Conservation (phyloP, 2,113 vertebrate genomes). For the Ammospiza caudacuta region DNA sequence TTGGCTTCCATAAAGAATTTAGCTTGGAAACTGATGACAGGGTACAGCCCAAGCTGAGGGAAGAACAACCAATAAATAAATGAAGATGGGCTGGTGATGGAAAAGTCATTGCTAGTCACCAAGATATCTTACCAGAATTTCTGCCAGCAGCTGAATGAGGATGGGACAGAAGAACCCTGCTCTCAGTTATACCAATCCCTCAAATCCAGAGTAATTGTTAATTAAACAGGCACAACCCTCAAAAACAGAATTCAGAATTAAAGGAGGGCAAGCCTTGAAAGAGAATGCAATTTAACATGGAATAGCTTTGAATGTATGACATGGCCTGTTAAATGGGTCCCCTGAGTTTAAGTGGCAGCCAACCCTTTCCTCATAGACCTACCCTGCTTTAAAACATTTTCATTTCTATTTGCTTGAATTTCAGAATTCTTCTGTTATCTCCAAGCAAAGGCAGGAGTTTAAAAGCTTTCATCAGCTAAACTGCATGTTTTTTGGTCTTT, state of each 20-base stretch:
- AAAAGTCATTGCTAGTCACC: slow-evolving; percentile 16
- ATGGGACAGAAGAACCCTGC: not conserved
- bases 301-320: not conserved
- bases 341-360: not conserved
- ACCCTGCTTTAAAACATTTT: not conserved
- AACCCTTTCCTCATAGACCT: not conserved
- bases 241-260: not conserved
- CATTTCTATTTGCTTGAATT: not conserved
- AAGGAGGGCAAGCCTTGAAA: not conserved
- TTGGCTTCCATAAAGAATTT: slow-evolving; percentile 40
- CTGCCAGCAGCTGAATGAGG: not conserved
- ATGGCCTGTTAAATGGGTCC: not conserved
- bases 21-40: slow-evolving; percentile 49
- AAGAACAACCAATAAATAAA: slow-evolving; percentile 56
- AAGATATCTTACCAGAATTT: not conserved
- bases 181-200: not conserved
- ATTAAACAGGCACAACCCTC: not conserved
- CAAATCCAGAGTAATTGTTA: not conserved
- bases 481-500: not conserved
- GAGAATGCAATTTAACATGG: not conserved
- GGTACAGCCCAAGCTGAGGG: not conserved
- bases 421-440: not conserved
- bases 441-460: not conserved
- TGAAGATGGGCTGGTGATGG: not conserved
- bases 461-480: not conserved